These are phyloP conservation scores for Chelonus insularis DNA, from an alignment of 1,140 invertebrate genomes.

Conservation along the genomic window DNA sequence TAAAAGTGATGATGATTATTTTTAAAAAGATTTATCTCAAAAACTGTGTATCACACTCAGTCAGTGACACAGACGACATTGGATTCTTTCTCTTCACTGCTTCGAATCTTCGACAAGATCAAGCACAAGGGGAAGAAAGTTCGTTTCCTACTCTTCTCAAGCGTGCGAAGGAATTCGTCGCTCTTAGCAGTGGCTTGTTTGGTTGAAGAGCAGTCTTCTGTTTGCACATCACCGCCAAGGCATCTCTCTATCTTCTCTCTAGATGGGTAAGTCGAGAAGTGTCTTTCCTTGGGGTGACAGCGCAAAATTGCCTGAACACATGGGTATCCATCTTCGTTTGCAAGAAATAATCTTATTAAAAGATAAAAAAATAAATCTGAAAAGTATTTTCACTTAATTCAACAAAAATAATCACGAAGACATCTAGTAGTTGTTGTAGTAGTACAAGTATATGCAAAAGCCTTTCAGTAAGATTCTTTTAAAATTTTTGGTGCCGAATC, in stretches of 20 bases:
- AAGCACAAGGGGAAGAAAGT: neutral
- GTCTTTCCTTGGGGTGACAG: neutral
- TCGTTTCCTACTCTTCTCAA: neutral
- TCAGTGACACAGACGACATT: too few species aligned
- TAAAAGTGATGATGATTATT: too few species aligned
- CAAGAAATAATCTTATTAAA: neutral
- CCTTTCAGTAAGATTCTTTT: constrained; percentile 3
- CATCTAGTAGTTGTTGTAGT: too few species aligned
- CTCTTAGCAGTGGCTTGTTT: neutral
- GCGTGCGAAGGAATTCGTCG: neutral
- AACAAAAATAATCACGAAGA: too few species aligned
- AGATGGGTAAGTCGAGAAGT: neutral
- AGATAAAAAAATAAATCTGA: neutral
- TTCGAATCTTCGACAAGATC: too few species aligned
- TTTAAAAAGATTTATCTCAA: too few species aligned
- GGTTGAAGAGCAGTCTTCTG: neutral
- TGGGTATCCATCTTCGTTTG: neutral
- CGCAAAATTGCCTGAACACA: neutral
- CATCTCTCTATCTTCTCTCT: constrained; percentile 2
- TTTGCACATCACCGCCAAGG: neutral
- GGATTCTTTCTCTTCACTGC: too few species aligned
- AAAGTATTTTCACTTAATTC: neutral
- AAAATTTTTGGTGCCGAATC: constrained; percentile 37
- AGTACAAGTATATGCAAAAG: too few species aligned
- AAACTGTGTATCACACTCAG: too few species aligned